Evolutionary conservation across 2,113 vertebrate species (phyloP).

Genomic region (Apus apus): DNA sequence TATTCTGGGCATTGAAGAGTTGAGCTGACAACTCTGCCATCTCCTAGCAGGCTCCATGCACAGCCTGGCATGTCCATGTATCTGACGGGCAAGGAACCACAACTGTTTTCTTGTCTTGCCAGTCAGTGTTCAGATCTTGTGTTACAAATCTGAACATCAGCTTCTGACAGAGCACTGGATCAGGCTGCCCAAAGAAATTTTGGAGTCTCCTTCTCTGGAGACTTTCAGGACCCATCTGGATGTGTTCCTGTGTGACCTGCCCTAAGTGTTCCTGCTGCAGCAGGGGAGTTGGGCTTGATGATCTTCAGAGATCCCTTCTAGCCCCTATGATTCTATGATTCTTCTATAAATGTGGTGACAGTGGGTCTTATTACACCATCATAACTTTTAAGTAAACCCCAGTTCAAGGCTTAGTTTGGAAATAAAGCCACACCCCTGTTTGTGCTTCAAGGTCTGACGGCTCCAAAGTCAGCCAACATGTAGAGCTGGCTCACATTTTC

Average conservation of each 20-base stretch:
- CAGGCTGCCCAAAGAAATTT: too few relatives aligned
- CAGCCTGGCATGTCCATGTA: background rate
- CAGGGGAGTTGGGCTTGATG: too few relatives aligned
- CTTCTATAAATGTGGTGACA: background rate
- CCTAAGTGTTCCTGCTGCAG: too few relatives aligned
- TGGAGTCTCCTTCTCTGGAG: too few relatives aligned
- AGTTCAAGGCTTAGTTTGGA: slow-evolving; percentile 17
- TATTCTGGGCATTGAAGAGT: background rate
- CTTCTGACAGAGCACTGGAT: background rate
- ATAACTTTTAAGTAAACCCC: background rate
- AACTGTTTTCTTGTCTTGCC: background rate
- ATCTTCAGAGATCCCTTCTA: too few relatives aligned
- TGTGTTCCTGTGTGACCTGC: too few relatives aligned
- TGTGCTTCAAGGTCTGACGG: slow-evolving; percentile 1
- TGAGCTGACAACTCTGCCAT: background rate
- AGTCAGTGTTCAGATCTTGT: background rate
- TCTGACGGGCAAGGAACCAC: background rate
- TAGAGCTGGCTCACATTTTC: slow-evolving; percentile 8
- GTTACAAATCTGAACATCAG: background rate
- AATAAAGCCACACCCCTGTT: background rate
- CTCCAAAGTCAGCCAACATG: slow-evolving; percentile 2
- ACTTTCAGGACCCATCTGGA: too few relatives aligned
- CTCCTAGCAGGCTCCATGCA: background rate
- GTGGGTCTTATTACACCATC: background rate
- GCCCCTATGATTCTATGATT: too few relatives aligned